Base-by-base conservation (phyloP, 1,140 invertebrate genomes). In the Leptopilina boulardi region DNA sequence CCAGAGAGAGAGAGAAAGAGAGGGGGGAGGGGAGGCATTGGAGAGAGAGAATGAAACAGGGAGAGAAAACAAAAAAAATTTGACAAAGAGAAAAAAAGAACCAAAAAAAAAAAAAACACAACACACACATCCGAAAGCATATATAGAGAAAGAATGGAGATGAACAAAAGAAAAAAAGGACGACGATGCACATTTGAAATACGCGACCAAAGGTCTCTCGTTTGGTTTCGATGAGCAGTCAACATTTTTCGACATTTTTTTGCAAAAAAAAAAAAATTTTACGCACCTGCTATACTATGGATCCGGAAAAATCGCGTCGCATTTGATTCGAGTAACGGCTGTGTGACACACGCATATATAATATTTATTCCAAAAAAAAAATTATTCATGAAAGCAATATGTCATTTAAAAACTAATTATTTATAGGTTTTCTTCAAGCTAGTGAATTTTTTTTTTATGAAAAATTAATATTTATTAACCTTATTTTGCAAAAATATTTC, bases 71-170 rank as follows among this genome's bases (percentile, higher is more conserved):
- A 15, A 26, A 70, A 71, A 66, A 71, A 70, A 70, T 54, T 38
- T 54, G 70, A 76, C 51, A 70, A 38, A 76, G 44, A 76, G 66
- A 76, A 38, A 72, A 18, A 66, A 23, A 70, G 18, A 41, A 41
- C 70, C n/a, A 23, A 72, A 47, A 72, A 71, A 70, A 9, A 47
- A 19, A 41, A 19, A 71, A 44, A n/a, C n/a, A n/a, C n/a, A n/a
- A n/a, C n/a, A n/a, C n/a, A n/a, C n/a, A n/a, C n/a, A n/a, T n/a
- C n/a, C n/a, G n/a, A n/a, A n/a, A 23, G 74, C 70, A 38, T 70
- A 76, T 56, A 56, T 72, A 76, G 54, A 71, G 70, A 70, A 41
- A 30, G 42, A 72, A 38, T 9, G 34, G 75, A 56, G 70, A 70
- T 70, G 41, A 18, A 1, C 8, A 5, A n/a, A 15, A 66, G 10